These are phyloP conservation scores for Ormyrus thymus DNA, from an alignment of 2,888 invertebrate genomes.

Conservation along the genomic window DNA sequence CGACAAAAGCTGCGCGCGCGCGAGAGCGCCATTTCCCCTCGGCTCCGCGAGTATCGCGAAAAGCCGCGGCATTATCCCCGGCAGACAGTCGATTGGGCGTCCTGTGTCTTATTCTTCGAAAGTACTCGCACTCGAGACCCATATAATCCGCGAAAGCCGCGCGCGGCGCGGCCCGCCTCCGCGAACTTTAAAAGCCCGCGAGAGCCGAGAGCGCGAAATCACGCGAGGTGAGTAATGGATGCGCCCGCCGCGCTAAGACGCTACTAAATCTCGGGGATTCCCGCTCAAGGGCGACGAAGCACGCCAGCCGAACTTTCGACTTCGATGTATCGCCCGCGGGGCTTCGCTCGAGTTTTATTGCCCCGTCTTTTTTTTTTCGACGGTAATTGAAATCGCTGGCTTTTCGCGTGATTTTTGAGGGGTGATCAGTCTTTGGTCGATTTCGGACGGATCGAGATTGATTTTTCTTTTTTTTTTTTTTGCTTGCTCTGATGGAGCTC, in stretches of 20 bases:
- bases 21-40: neutral
- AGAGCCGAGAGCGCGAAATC: constrained; percentile 21
- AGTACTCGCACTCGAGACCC: constrained; percentile 12
- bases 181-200: constrained; percentile 22
- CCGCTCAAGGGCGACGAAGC: neutral
- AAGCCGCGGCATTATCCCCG: neutral
- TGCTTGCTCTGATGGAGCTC: no score
- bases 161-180: no score
- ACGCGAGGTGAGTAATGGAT: neutral
- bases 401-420: no score
- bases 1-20: neutral
- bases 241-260: neutral
- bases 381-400: no score
- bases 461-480: no score
- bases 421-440: no score
- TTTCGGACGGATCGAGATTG: no score
- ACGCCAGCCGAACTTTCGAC: neutral
- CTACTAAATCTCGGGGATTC: constrained; percentile 30
- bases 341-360: no score
- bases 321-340: no score
- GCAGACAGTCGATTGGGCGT: neutral
- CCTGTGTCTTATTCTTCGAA: constrained; percentile 19
- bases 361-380: no score
- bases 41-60: neutral
- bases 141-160: constrained; percentile 24